phyloP scores from a whole-genome alignment of 2,113 vertebrate species.

The Gavia stellata region DNA sequence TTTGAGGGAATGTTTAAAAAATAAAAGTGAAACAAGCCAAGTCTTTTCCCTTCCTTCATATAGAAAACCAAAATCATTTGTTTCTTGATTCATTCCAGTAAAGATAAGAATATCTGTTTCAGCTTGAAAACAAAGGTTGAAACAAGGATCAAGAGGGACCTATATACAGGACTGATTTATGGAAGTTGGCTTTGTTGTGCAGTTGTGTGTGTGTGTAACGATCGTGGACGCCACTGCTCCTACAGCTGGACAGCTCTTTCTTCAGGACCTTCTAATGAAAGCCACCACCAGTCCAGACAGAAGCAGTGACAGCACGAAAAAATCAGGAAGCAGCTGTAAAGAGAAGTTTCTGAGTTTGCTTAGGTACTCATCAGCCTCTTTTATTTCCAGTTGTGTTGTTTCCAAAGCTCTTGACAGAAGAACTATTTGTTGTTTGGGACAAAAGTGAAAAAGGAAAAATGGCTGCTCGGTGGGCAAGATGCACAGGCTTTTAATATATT shows the following conservation, averaged over 20 bases:
- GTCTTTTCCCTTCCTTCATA: background rate
- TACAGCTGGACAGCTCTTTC: background rate
- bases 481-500: background rate
- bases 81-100: background rate
- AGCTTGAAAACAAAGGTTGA: background rate
- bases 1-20: background rate
- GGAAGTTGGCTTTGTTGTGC: background rate
- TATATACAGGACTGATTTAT: rapidly evolving
- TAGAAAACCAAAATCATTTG: background rate
- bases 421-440: background rate
- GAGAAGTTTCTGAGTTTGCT: background rate
- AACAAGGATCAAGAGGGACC: background rate
- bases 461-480: background rate
- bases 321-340: background rate
- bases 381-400: background rate
- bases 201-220: no score
- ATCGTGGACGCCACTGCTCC: background rate
- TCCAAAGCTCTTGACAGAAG: background rate
- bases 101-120: background rate
- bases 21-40: background rate
- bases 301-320: background rate
- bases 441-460: background rate
- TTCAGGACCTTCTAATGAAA: background rate
- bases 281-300: no score
- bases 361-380: background rate